Evolutionary conservation across 2,888 invertebrate species (phyloP).

Genomic region (Axea sp.): DNA sequence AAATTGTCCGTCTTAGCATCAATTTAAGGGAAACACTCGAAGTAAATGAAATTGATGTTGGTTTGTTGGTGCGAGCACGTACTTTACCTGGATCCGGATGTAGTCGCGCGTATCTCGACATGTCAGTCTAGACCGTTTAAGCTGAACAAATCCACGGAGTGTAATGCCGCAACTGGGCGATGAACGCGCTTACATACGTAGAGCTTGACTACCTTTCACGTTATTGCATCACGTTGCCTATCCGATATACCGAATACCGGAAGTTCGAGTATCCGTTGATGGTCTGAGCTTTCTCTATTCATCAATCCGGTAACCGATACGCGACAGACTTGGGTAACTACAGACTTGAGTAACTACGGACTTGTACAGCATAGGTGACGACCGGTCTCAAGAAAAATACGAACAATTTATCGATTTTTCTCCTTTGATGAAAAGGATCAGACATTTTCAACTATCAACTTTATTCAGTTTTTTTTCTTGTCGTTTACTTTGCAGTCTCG

Average conservation of each 20-base stretch:
- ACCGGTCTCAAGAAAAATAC: background rate
- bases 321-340: background rate
- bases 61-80: slow-evolving; percentile 52
- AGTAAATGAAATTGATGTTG: slow-evolving; percentile 65
- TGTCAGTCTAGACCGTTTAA: slow-evolving; percentile 23
- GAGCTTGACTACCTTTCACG: slow-evolving; percentile 1
- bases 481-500: background rate
- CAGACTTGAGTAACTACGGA: background rate
- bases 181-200: slow-evolving; percentile 25
- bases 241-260: background rate
- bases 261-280: background rate
- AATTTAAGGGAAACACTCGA: slow-evolving; percentile 63
- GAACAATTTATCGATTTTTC: background rate
- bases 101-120: slow-evolving; percentile 23
- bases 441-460: background rate
- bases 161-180: slow-evolving; percentile 17
- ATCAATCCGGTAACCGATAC: background rate
- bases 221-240: background rate
- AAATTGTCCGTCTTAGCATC: slow-evolving; percentile 12
- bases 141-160: slow-evolving; percentile 43
- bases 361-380: background rate
- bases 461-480: background rate
- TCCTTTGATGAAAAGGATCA: background rate
- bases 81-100: slow-evolving; percentile 14
- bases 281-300: slow-evolving; percentile 3